Conservation (phyloP, 1,140 invertebrate genomes). For the Trichonephila inaurata region DNA sequence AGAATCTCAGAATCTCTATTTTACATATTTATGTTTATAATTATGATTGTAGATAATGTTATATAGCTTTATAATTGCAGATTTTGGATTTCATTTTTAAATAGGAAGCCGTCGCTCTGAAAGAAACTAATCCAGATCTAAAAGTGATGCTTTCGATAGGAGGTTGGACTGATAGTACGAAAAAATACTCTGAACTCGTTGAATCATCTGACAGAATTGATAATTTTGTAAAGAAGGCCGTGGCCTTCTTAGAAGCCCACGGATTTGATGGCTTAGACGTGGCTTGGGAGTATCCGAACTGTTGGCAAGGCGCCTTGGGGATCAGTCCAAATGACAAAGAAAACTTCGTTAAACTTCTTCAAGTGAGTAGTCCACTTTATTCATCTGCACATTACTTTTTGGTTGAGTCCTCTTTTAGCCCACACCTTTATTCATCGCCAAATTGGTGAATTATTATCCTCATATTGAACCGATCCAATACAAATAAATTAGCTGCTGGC, state of each 20-base stretch:
- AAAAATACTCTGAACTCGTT: constrained; percentile 85
- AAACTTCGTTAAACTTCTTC: constrained; percentile 88
- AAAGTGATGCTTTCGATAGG: constrained; percentile 90
- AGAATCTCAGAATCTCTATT: neutral
- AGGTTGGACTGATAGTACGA: constrained; percentile 88
- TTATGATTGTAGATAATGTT: neutral
- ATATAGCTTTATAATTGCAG: too few species aligned
- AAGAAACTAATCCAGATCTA: constrained; percentile 83
- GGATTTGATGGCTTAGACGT: constrained; percentile 97
- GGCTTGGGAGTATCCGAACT: constrained; percentile 97
- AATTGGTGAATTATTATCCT: too few species aligned
- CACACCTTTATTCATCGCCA: too few species aligned
- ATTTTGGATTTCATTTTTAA: neutral
- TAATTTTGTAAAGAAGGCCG: constrained; percentile 86
- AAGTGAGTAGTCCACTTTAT: constrained; percentile 82
- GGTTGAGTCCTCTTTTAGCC: too few species aligned
- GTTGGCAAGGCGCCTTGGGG: constrained; percentile 87
- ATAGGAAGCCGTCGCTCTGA: constrained; percentile 85
- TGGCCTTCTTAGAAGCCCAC: constrained; percentile 87
- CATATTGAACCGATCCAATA: too few species aligned
- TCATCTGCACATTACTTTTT: too few species aligned
- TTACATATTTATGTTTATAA: neutral
- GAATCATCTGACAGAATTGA: constrained; percentile 85
- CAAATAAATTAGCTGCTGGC: too few species aligned
- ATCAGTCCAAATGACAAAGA: constrained; percentile 84